Conservation (phyloP, 1,140 invertebrate species). For the Paramacrobiotus metropolitanus region DNA sequence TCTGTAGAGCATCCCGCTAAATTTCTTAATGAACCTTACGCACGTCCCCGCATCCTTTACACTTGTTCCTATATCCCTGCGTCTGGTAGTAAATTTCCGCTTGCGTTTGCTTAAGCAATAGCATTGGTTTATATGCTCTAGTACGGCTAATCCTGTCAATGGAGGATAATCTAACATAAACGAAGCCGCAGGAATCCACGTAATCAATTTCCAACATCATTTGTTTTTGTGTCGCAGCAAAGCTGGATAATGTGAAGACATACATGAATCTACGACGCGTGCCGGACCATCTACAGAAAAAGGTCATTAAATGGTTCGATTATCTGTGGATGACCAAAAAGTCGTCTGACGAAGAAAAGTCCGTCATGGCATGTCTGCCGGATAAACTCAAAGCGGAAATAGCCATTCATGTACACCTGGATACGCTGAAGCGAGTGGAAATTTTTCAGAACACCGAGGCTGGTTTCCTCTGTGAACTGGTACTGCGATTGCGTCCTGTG, state of each 20-base stretch:
- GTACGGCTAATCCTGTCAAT: too few relatives aligned
- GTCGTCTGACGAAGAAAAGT: constrained; percentile 86
- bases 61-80: too few relatives aligned
- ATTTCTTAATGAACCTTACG: too few relatives aligned
- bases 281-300: constrained; percentile 77
- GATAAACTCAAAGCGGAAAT: constrained; percentile 96
- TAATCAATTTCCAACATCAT: too few relatives aligned
- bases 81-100: too few relatives aligned
- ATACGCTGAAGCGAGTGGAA: constrained; percentile 87
- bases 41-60: too few relatives aligned
- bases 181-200: too few relatives aligned
- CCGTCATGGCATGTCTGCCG: constrained; percentile 54
- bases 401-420: constrained; percentile 92
- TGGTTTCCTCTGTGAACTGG: constrained; percentile 88
- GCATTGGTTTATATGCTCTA: too few relatives aligned
- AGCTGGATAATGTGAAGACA: constrained; percentile 89
- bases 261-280: constrained; percentile 91
- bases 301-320: constrained; percentile 98
- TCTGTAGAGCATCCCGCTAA: too few relatives aligned
- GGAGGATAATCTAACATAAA: too few relatives aligned
- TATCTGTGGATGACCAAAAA: constrained; percentile 96
- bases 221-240: constrained; percentile 43
- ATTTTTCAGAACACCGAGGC: constrained; percentile 98
- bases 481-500: constrained; percentile 70
- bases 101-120: too few relatives aligned